phyloP scores from a whole-genome alignment of 2,113 vertebrate species.

The Lates calcarifer region DNA sequence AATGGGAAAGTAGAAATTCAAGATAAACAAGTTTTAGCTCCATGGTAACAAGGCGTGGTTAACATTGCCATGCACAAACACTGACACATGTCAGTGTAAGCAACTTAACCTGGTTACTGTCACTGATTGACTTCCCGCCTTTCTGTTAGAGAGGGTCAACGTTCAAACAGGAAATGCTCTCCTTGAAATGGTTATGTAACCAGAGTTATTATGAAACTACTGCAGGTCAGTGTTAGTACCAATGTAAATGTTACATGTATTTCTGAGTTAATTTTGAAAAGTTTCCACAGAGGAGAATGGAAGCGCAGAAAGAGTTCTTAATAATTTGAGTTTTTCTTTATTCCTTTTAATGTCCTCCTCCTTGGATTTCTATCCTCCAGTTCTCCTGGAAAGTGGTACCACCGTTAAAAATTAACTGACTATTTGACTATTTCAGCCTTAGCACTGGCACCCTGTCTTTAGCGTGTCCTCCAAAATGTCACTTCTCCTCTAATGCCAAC shows the following conservation, averaged over 20 bases:
- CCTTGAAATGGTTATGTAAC: not conserved
- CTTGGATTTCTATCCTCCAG: conserved; percentile 65
- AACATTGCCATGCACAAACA: not conserved
- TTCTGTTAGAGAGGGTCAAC: conserved; percentile 11
- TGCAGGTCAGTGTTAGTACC: too few species aligned
- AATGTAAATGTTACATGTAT: not conserved
- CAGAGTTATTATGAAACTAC: not conserved
- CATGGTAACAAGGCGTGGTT: conserved; percentile 65
- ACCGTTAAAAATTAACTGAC: conserved; percentile 62
- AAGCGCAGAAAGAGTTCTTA: conserved; percentile 12
- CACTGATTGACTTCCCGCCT: conserved; percentile 20
- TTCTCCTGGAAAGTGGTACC: conserved; percentile 48
- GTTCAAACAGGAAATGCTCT: conserved; percentile 9
- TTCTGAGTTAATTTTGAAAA: not conserved
- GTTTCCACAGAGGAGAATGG: conserved; percentile 2
- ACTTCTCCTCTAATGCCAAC: conserved; percentile 36
- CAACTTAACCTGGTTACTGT: conserved; percentile 13
- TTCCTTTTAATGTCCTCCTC: conserved; percentile 25
- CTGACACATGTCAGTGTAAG: conserved; percentile 7
- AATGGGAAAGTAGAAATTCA: conserved; percentile 56
- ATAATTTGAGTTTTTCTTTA: conserved; percentile 12
- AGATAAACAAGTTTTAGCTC: conserved; percentile 66
- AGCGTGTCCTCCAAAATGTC: conserved; percentile 44
- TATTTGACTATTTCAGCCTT: conserved; percentile 49
- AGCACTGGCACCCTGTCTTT: conserved; percentile 40